Base-by-base conservation (phyloP, 2,888 invertebrate species). In the Rhamnusium bicolor region DNA sequence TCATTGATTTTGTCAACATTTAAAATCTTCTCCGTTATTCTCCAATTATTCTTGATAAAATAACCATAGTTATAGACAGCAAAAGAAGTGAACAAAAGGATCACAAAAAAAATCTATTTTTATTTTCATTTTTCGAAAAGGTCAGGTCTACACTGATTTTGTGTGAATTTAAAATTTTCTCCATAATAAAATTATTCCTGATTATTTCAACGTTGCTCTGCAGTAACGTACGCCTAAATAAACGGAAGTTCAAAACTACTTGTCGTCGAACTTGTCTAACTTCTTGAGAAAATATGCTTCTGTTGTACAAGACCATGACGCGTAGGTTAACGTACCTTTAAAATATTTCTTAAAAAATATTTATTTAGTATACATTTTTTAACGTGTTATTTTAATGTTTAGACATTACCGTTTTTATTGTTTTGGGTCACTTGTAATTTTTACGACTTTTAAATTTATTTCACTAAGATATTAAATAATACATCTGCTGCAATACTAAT, bases 261-360 rank as follows among this genome's bases (percentile, higher is more conserved):
- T 58, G 65, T 73, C 58, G 54, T 65, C 53, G 61, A 75, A 77
- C 77, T 71, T 74, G 77, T 77, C 77, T 77, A 73, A 74, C 77
- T 69, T 69, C 76, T 77, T 51, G 56, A 66, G 65, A 69, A 63
- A 46, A 51, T 29, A 12, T n/a, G 21, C 14, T 5, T 24, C 49
- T 10, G 18, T 47, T 21, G 14, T 14, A 61, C 70, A 66, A 67
- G 66, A 69, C 61, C 66, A 67, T 69, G 69, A 60, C 47, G 68
- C 47, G 18, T 75, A 63, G 74, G 72, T 75, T 69, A 75, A 67
- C 21, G 74, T 67, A 53, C 72, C 24, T n/a, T 46, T 6, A 32
- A 32, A 58, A 56, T 32, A 40, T 62, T 6, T 21, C n/a, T 16
- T 27, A 29, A 27, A 18, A 19, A 8, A 51, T 51, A 51, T 10